Conservation (phyloP, 2,113 vertebrate species). For the Callospermophilus lateralis region DNA sequence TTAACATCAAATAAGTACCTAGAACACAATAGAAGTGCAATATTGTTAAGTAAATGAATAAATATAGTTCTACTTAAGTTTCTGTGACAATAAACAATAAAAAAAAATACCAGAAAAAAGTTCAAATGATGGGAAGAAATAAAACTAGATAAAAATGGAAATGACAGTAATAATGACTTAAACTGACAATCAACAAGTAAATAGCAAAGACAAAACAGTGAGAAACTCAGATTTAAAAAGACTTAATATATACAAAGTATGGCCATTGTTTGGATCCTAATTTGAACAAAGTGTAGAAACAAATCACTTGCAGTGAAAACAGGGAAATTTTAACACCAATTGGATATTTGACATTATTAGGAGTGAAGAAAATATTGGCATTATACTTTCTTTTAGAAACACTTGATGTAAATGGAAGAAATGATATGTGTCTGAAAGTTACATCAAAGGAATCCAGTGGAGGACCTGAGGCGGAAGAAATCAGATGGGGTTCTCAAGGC, state of each 20-base stretch:
- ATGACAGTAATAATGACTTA: conserved; percentile 24
- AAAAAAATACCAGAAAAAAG: conserved; percentile 9
- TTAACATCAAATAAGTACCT: neutral
- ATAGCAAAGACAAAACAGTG: neutral
- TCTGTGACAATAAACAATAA: neutral
- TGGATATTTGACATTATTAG: neutral
- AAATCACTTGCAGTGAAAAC: conserved; percentile 22
- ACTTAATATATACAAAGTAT: neutral
- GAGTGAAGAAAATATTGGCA: neutral
- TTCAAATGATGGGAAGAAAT: neutral
- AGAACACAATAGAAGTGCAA: neutral
- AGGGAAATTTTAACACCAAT: neutral
- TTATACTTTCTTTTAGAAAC: neutral
- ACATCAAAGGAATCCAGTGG: neutral
- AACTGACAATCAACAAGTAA: conserved; percentile 11
- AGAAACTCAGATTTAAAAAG: neutral
- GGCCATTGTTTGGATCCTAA: neutral
- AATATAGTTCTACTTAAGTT: neutral
- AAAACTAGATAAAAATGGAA: neutral
- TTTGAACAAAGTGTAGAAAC: neutral
- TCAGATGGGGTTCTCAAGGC: neutral
- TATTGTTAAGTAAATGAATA: conserved; percentile 11
- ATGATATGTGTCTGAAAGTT: neutral
- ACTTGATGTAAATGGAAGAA: neutral
- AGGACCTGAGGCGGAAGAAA: neutral